Evolutionary conservation across 2,888 invertebrate species (phyloP), one percentile per base, ranked within the genome.

Genomic region (Matsumyia berberina): DNA sequence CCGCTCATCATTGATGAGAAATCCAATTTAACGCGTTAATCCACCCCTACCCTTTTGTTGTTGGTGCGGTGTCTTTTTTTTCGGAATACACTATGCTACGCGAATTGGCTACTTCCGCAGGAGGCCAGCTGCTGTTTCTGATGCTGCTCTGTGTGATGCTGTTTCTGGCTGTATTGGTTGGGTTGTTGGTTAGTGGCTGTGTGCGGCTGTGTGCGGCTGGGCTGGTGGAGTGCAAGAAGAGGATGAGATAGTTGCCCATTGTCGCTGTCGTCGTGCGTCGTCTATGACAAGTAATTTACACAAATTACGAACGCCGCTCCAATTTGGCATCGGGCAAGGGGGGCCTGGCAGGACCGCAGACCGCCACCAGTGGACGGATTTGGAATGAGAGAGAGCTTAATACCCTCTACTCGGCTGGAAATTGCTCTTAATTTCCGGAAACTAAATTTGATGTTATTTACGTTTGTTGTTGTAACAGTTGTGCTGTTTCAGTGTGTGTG

Each of bases 361-460:
- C 70, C 77, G 53, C 37, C 9, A 19, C 53, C 15, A 55, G 17
- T 24, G 15, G 39, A 57, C 17, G 29, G 37, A 49, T 46, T 29
- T 15, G 31, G 1, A 31, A n/a, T 15, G 9, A 37, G 42, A 29
- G 55, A 70, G 57, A 64, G 74, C 79, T 79, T 80, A 85, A 80
- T 85, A 74, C 79, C 73, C 57, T 70, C 79, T 69, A 58, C 58
- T 79, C 85, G 70, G 58, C 79, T 85, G 85, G 79, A 85, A 85
- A 85, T 85, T 85, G 85, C 80, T 85, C 85, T 85, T 85, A 85
- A 85, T 85, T 80, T 85, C 85, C 85, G 85, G 85, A 85, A 85
- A 85, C 85, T 80, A 85, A 80, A 85, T 85, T 85, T 80, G 74
- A 79, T 80, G 85, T 70, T 80, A 80, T 79, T 85, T 85, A 76